These are phyloP conservation scores for Automeris io DNA, from an alignment of 2,888 invertebrate species.

Conservation along the genomic window DNA sequence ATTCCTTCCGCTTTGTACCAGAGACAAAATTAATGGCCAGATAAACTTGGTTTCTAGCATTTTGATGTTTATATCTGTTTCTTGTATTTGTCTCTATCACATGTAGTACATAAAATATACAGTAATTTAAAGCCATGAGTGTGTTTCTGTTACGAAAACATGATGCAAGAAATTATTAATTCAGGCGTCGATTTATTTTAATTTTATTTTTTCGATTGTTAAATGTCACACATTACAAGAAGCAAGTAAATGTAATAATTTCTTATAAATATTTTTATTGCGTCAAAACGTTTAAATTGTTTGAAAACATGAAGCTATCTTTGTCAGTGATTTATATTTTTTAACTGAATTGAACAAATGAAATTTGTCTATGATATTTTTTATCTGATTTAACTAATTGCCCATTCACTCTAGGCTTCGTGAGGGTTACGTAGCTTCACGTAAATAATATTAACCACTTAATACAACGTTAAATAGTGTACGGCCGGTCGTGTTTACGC, in stretches of 20 bases:
- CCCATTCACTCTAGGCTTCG: not conserved
- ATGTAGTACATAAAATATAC: not conserved
- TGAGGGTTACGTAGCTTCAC: not conserved
- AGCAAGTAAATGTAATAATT: too few relatives aligned
- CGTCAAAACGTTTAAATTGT: too few relatives aligned
- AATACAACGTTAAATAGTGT: conserved; percentile 8
- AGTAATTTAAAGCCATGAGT: too few relatives aligned
- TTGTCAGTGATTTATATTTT: too few relatives aligned
- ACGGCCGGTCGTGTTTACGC: conserved; percentile 4
- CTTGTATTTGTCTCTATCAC: conserved; percentile 1
- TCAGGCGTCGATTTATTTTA: too few relatives aligned
- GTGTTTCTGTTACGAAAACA: too few relatives aligned
- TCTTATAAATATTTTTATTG: too few relatives aligned
- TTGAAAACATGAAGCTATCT: too few relatives aligned
- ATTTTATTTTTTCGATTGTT: too few relatives aligned
- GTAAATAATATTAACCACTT: conserved; percentile 8
- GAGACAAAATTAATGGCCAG: conserved; percentile 1
- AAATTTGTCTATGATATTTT: not conserved
- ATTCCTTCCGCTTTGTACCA: not conserved
- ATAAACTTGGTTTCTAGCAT: not conserved
- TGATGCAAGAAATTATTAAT: too few relatives aligned
- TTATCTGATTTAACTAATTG: not conserved
- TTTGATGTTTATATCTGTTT: not conserved
- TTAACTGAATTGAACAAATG: too few relatives aligned
- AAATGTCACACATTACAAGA: too few relatives aligned